Evolutionary conservation across 2,797 vertebrate genomes (phyloP), one percentile per base, ranked within the genome.

Genomic region (Sitta carolinensis): DNA sequence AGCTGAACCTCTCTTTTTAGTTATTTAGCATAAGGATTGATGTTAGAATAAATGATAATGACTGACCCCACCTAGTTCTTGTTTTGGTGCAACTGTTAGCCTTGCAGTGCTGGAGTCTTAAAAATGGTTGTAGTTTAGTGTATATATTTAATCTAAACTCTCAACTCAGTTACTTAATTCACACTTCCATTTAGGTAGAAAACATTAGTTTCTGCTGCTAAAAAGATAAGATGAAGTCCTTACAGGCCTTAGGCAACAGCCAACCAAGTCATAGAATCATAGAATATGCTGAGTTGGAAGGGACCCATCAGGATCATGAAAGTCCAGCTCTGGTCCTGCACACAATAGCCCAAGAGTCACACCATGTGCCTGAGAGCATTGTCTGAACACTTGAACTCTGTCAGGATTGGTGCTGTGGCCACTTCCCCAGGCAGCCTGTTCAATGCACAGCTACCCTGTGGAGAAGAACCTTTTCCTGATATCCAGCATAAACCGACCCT

Each of bases 401-500:
- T 8, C 11, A 25, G 51, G 10, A 16, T 43, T 43, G 7, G 9
- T n/a, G 38, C 67, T 34, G 7, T 14, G 13, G 45, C 27, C 23
- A 6, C 38, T 21, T 1, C 11, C 14, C 7, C 29, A 9, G 16
- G n/a, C n/a, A 17, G 9, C 11, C 21, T 40, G 13, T 25, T 7
- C 20, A 40, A 29, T 25, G 23, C 36, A 5, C 51, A 16, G 0
- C 2, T 11, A 51, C 9, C 7, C 2, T 14, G 23, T 38, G 13
- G 9, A 1, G 27, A 51, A 43, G 10, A 51, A 17, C 4, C 4
- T 57, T 29, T 36, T 29, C 27, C 23, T 64, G 0, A 43, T 27
- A 50, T 0, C 27, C 67, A 29, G 0, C 22, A 7, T 6, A 6
- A 38, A 11, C 3, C 6, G 29, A 6, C 16, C 19, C 2, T 3